Evolutionary conservation across 2,888 invertebrate species (phyloP), one percentile per base, ranked within the genome.

Genomic region (Parnassius glacialis): DNA sequence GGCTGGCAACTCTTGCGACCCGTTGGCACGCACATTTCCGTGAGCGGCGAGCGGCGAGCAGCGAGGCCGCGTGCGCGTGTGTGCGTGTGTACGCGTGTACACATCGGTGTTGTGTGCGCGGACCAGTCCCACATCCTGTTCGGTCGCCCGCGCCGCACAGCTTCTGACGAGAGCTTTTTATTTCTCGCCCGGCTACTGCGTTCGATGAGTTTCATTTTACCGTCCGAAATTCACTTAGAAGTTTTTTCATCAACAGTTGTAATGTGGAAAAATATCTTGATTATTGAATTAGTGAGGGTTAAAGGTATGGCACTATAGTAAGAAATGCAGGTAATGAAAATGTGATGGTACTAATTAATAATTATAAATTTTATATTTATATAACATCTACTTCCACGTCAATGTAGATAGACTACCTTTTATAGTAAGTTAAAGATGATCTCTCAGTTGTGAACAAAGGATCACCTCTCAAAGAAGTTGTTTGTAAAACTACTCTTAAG

Each of bases 121-220:
- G 88, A 91, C 91, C 91, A 91, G 91, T 91, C 90, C 81, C 85
- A 91, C 91, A 91, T 91, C 91, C 91, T 91, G 91, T 91, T 91
- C 88, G 86, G 84, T 82, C 84, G 84, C 81, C 81, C 84, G 83
- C 74, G 80, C 74, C 76, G 83, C 75, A 74, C 86, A 84, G 83
- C 89, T 84, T 84, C 81, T 84, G 81, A 80, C 83, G 83, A 80
- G 83, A 90, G 90, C 90, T 91, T 91, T 90, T 91, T 90, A 90
- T 87, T 90, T 87, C 80, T 82, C 87, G 84, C 84, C 80, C 72
- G 75, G 79, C 80, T 76, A 71, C 78, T 80, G 80, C 76, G 74
- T 70, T 69, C 73, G 76, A 69, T 72, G 74, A 70, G 74, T 76
- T 77, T 78, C 74, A 76, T 75, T 72, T 79, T 68, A 56, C 20